Conservation (phyloP, 2,113 vertebrate species). For the Cyphotilapia sp. region DNA sequence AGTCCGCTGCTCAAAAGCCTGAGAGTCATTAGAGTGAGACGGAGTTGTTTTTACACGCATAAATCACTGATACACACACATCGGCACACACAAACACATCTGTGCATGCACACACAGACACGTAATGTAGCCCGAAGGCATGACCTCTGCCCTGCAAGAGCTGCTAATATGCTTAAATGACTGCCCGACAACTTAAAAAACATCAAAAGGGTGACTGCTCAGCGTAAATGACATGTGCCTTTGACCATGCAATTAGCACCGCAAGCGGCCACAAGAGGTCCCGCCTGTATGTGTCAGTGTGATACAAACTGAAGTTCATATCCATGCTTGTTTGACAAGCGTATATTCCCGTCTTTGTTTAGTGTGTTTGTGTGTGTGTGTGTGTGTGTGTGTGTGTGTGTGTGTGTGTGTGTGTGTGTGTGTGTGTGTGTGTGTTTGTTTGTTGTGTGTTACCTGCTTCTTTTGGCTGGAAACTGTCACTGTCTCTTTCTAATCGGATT, state of each 20-base stretch:
- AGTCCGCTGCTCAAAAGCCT: constrained; percentile 10
- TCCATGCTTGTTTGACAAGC: background rate
- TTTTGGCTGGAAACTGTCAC: constrained; percentile 83
- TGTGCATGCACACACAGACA: constrained; percentile 14
- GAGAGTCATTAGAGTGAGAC: constrained; percentile 13
- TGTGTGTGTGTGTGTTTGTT: background rate
- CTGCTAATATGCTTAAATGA: constrained; percentile 86
- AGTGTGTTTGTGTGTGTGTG: background rate
- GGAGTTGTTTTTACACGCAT: constrained; percentile 16
- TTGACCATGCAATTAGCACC: constrained; percentile 78
- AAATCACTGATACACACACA: constrained; percentile 28
- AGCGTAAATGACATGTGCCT: constrained; percentile 85
- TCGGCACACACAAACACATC: background rate
- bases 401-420: background rate
- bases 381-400: background rate
- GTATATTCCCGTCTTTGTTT: background rate
- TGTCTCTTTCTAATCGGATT: constrained; percentile 84
- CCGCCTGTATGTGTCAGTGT: constrained; percentile 34
- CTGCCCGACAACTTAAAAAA: constrained; percentile 77
- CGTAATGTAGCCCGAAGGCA: background rate
- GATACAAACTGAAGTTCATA: background rate
- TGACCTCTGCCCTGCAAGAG: constrained; percentile 82
- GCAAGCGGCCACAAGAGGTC: constrained; percentile 78
- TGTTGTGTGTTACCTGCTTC: constrained; percentile 72
- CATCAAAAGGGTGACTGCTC: constrained; percentile 81